Conservation (phyloP, 1,140 invertebrate genomes). For the Acromyrmex heyeri region DNA sequence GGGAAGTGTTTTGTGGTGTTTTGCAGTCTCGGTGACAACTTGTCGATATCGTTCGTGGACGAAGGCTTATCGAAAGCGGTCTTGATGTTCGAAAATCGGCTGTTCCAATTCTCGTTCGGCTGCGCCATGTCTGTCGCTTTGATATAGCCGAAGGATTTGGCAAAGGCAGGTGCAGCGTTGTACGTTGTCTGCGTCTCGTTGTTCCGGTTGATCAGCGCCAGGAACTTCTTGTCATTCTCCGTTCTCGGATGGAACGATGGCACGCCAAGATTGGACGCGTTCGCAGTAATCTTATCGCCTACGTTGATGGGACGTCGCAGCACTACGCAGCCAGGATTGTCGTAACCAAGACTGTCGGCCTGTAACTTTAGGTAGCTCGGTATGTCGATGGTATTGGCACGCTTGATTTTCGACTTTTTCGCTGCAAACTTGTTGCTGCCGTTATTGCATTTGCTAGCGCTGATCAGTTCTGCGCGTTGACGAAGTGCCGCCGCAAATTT, state of each 20-base stretch:
- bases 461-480: slow-evolving; percentile 73
- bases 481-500: slow-evolving; percentile 70
- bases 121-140: slow-evolving; percentile 68
- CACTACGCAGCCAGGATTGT: slow-evolving; percentile 83
- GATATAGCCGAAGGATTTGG: slow-evolving; percentile 79
- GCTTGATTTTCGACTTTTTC: slow-evolving; percentile 93
- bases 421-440: slow-evolving; percentile 88
- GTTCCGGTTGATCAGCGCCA: slow-evolving; percentile 93
- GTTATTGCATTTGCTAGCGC: slow-evolving; percentile 60
- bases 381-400: slow-evolving; percentile 95
- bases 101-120: slow-evolving; percentile 90
- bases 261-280: slow-evolving; percentile 69
- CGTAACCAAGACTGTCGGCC: slow-evolving; percentile 80
- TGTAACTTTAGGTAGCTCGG: slow-evolving; percentile 89
- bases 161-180: slow-evolving; percentile 74
- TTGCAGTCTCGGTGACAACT: slow-evolving; percentile 32
- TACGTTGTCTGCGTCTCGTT: slow-evolving; percentile 83
- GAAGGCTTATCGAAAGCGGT: slow-evolving; percentile 91
- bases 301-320: slow-evolving; percentile 88
- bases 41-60: slow-evolving; percentile 34
- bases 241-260: slow-evolving; percentile 92
- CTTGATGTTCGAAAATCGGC: slow-evolving; percentile 94
- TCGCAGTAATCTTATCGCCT: slow-evolving; percentile 82
- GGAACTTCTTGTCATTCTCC: slow-evolving; percentile 94
- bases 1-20: slow-evolving; percentile 27